Percentiles rank a stretch among this genome's conserved stretches.
phyloP scores from a whole-genome alignment of 2,797 vertebrate genomes.

The Coilia nasus region DNA sequence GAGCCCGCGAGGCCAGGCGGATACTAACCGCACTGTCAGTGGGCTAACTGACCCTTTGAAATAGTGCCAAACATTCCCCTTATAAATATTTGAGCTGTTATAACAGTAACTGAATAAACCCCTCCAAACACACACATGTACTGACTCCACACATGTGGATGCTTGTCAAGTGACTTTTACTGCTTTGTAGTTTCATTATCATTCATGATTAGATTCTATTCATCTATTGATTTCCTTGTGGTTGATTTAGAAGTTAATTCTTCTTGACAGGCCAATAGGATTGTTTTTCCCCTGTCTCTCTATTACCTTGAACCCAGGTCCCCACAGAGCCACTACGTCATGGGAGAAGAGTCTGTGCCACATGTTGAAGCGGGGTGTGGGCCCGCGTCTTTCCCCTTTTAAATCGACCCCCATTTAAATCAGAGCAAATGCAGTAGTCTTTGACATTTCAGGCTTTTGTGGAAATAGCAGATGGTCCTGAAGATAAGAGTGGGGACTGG shows the following conservation, averaged over 20 bases:
- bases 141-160: not conserved
- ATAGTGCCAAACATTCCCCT: not conserved
- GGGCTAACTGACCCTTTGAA: not conserved
- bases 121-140: too few species aligned
- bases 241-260: constrained; percentile 14
- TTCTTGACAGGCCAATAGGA: constrained; percentile 12
- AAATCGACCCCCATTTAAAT: not conserved
- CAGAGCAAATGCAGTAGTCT: not conserved
- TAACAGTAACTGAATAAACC: not conserved
- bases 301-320: not conserved
- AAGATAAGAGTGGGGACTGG: not conserved
- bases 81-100: not conserved
- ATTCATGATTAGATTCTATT: constrained; percentile 7
- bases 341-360: not conserved
- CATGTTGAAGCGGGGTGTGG: not conserved
- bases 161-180: not conserved
- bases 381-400: not conserved
- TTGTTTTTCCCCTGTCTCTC: not conserved
- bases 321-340: not conserved
- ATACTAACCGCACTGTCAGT: not conserved
- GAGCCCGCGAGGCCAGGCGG: not conserved
- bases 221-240: constrained; percentile 1
- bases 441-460: not conserved
- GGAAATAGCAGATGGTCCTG: not conserved
- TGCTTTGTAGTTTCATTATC: not conserved